Percentiles rank a stretch among this genome's conserved stretches.
Conservation (phyloP, 2,888 invertebrate species). For the Diarsia mendica region DNA sequence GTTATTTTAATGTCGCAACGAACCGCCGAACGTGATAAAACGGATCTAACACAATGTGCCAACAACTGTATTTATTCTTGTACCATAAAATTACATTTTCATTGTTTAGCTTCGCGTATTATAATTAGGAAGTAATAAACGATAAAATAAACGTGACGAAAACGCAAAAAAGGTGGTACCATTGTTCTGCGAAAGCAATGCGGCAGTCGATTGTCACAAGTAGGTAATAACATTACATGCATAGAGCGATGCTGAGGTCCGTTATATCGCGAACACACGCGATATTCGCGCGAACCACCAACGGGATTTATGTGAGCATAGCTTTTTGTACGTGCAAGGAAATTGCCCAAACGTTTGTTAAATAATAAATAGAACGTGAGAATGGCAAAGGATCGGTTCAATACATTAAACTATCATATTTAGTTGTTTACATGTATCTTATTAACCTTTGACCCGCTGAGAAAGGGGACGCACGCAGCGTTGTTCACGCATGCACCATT, state of each 20-base stretch:
- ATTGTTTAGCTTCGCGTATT: constrained; percentile 56
- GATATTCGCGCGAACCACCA: constrained; percentile 72
- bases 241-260: constrained; percentile 67
- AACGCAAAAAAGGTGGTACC: constrained; percentile 53
- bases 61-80: constrained; percentile 52
- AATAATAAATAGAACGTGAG: constrained; percentile 47
- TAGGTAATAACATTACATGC: constrained; percentile 63
- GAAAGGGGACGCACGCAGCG: constrained; percentile 53
- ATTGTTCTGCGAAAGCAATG: constrained; percentile 68
- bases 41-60: constrained; percentile 43
- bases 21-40: constrained; percentile 61
- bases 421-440: constrained; percentile 52
- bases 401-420: constrained; percentile 42
- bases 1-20: constrained; percentile 64
- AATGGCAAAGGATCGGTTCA: constrained; percentile 37
- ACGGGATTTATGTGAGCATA: constrained; percentile 70
- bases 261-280: constrained; percentile 80
- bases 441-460: constrained; percentile 62
- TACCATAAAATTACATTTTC: constrained; percentile 45
- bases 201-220: constrained; percentile 59
- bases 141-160: constrained; percentile 55
- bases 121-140: constrained; percentile 59
- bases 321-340: constrained; percentile 41
- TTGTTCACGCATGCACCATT: constrained; percentile 50
- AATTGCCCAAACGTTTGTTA: constrained; percentile 45